Evolutionary conservation across 2,797 vertebrate species (phyloP).

Genomic region (Enteromius fasciolatus): DNA sequence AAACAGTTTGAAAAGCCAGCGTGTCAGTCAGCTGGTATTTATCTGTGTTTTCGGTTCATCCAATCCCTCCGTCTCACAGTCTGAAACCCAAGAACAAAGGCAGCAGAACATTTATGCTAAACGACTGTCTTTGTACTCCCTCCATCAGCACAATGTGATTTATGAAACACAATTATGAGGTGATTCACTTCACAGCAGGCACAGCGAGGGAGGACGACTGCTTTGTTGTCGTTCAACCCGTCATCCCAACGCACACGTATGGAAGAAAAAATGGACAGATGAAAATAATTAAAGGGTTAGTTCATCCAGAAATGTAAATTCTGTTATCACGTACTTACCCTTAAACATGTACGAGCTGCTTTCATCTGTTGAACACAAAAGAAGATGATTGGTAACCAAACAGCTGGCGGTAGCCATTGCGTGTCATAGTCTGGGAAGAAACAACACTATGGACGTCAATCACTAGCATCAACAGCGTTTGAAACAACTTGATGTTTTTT

Average conservation of each 20-base stretch:
- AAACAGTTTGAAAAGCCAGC: constrained; percentile 1
- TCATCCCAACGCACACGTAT: not conserved
- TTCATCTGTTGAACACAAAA: not conserved
- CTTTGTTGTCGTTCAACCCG: constrained; percentile 12
- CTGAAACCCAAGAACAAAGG: constrained; percentile 35
- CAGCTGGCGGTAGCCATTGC: not conserved
- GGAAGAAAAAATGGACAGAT: not conserved
- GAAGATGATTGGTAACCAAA: not conserved
- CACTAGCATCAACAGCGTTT: not conserved
- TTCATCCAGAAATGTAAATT: not conserved
- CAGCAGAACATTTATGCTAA: constrained; percentile 5
- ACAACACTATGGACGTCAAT: not conserved
- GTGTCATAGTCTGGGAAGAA: not conserved
- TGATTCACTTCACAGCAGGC: constrained; percentile 39
- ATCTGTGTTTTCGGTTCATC: constrained; percentile 13
- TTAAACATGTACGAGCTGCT: not conserved
- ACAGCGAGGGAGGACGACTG: constrained; percentile 18
- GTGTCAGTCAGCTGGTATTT: constrained; percentile 15
- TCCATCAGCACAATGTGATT: constrained; percentile 39
- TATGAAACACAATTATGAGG: constrained; percentile 35
- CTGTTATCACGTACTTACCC: not conserved
- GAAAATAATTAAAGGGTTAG: not conserved
- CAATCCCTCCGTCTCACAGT: constrained; percentile 13
- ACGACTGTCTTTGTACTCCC: constrained; percentile 22
- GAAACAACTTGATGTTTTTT: not conserved